Conservation (phyloP, 2,113 vertebrate species). For the Thalassoma bifasciatum region DNA sequence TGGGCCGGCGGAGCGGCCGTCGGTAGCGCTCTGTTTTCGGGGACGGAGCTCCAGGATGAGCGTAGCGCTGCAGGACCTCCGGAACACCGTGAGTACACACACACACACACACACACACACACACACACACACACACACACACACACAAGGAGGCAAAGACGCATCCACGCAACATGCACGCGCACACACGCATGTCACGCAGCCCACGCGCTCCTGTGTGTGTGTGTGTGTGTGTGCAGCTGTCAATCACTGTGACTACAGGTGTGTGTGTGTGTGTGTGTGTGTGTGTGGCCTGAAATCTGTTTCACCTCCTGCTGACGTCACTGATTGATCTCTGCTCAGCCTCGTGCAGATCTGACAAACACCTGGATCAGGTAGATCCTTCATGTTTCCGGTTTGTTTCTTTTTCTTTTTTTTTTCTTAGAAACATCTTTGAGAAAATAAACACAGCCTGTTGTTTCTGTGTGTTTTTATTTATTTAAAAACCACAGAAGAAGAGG, state of each 20-base stretch:
- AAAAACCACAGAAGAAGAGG: slow-evolving; percentile 36
- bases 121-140: slow-evolving; percentile 11
- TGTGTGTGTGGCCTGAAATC: slow-evolving; percentile 12
- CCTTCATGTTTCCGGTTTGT: no score
- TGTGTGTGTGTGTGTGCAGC: not conserved
- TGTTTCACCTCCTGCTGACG: slow-evolving; percentile 40
- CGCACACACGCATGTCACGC: slow-evolving; percentile 2
- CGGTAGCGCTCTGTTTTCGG: slow-evolving; percentile 68
- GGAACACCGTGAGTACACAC: slow-evolving; percentile 73
- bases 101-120: slow-evolving; percentile 33
- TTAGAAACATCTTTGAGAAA: no score
- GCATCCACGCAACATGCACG: not conserved
- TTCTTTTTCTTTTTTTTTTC: no score
- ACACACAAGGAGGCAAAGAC: not conserved
- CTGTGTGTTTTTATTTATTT: not conserved
- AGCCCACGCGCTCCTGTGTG: slow-evolving; percentile 4
- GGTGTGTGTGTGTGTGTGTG: not conserved
- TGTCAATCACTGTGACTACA: not conserved
- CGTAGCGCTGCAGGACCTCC: slow-evolving; percentile 79
- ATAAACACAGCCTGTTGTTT: not conserved
- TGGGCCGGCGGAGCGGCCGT: slow-evolving; percentile 60
- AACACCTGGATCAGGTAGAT: no score
- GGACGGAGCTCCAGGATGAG: slow-evolving; percentile 76
- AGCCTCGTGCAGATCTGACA: no score
- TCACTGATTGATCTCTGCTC: slow-evolving; percentile 31